phyloP scores from a whole-genome alignment of 1,140 invertebrate species.

The Bombus vancouverensis region DNA sequence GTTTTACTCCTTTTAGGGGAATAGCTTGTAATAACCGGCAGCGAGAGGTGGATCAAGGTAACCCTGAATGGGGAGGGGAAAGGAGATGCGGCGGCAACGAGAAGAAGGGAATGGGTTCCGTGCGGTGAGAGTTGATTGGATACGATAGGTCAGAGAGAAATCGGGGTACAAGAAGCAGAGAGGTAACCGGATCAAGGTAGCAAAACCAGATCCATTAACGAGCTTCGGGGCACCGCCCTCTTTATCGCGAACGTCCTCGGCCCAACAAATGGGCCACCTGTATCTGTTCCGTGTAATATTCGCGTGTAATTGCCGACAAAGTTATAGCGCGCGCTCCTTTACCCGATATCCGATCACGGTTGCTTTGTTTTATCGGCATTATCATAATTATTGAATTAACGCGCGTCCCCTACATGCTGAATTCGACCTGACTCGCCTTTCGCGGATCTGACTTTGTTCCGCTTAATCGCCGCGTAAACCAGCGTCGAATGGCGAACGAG shows the following conservation, averaged over 20 bases:
- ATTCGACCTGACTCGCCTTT: neutral
- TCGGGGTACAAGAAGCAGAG: conserved; percentile 23
- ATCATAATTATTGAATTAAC: conserved; percentile 43
- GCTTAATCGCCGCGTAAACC: conserved; percentile 42
- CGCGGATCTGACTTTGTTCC: conserved; percentile 24
- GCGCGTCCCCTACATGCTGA: conserved; percentile 7
- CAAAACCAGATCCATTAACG: conserved; percentile 68
- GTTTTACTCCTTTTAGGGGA: conserved; percentile 61
- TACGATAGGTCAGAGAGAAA: conserved; percentile 53
- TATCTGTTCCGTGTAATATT: conserved; percentile 47
- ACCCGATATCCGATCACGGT: neutral
- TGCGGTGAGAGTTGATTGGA: conserved; percentile 53
- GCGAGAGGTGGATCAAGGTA: conserved; percentile 55
- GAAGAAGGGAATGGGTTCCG: conserved; percentile 11
- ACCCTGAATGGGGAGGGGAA: neutral
- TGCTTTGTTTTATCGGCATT: conserved; percentile 33
- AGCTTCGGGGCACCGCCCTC: conserved; percentile 50
- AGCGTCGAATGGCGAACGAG: neutral
- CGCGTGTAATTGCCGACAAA: conserved; percentile 50
- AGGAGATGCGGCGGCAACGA: neutral
- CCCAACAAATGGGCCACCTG: conserved; percentile 53
- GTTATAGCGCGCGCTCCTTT: neutral
- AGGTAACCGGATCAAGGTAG: conserved; percentile 54
- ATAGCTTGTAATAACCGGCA: conserved; percentile 63
- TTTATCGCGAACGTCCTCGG: conserved; percentile 47